Percentiles rank a stretch among this genome's conserved stretches.
These are phyloP conservation scores for Pseudopipra pipra DNA, from an alignment of 2,113 vertebrate species.

Conservation along the genomic window DNA sequence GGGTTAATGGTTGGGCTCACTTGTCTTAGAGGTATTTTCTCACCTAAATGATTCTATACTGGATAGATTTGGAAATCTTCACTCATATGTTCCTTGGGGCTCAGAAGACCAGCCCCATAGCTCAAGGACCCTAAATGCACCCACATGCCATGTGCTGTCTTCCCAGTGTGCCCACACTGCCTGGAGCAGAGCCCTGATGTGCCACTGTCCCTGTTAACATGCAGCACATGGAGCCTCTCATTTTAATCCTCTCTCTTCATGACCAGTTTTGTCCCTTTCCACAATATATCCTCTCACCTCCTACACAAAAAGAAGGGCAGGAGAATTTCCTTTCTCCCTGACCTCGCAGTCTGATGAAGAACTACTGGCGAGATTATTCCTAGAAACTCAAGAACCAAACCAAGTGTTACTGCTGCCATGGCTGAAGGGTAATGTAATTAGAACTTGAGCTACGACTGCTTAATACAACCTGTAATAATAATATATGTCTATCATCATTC, in stretches of 20 bases:
- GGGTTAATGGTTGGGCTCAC: not conserved
- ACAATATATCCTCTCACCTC: not conserved
- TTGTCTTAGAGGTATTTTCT: not conserved
- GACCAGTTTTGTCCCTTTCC: not conserved
- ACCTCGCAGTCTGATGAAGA: not conserved
- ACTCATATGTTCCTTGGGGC: fast-evolving
- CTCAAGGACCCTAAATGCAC: not conserved
- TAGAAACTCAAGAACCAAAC: not conserved
- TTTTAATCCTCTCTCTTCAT: not conserved
- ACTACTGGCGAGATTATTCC: not conserved
- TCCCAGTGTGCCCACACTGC: fast-evolving
- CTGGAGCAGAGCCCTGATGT: not conserved
- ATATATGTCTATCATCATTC: slow-evolving; percentile 37
- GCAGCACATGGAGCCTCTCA: fast-evolving
- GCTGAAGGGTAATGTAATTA: slow-evolving; percentile 24
- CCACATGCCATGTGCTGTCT: fast-evolving
- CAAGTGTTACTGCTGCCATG: slow-evolving; percentile 42
- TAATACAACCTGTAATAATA: slow-evolving; percentile 29
- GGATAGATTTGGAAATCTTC: not conserved
- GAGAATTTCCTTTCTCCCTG: not conserved
- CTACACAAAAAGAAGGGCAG: not conserved
- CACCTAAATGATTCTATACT: not conserved
- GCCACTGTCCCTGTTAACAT: not conserved
- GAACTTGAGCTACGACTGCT: slow-evolving; percentile 23
- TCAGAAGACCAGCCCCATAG: not conserved